Evolutionary conservation across 2,888 invertebrate genomes (phyloP).

Genomic region (Philhelius pedissequus): DNA sequence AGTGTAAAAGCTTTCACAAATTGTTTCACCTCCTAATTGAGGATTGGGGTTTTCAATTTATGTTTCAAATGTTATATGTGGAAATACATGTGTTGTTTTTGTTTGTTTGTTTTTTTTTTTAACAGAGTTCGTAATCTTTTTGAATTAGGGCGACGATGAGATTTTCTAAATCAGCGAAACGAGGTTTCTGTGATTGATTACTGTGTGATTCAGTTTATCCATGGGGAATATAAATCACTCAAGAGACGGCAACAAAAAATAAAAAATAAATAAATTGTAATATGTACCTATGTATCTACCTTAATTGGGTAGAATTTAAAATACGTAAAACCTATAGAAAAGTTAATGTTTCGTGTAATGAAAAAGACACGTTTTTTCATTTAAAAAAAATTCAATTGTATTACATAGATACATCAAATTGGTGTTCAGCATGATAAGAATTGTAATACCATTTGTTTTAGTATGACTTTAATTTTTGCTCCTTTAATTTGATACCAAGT

Average conservation of each 20-base stretch:
- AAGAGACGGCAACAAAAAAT: slow-evolving; percentile 6
- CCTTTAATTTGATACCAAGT: too few relatives aligned
- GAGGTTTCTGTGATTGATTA: slow-evolving; percentile 59
- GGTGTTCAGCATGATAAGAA: neutral
- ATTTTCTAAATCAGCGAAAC: slow-evolving; percentile 54
- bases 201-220: slow-evolving; percentile 43
- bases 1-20: neutral
- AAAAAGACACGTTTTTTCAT: neutral
- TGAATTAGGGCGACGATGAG: slow-evolving; percentile 35
- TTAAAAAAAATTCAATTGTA: neutral
- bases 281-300: neutral
- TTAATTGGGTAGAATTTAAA: slow-evolving; percentile 26
- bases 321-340: neutral
- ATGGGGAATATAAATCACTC: slow-evolving; percentile 57
- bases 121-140: neutral
- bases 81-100: neutral
- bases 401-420: neutral
- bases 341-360: neutral
- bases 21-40: slow-evolving; percentile 43
- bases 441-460: neutral
- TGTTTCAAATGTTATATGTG: slow-evolving; percentile 1
- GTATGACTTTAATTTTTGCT: too few relatives aligned
- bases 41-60: slow-evolving; percentile 62
- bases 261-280: slow-evolving; percentile 19
- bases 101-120: neutral